Base-by-base conservation (phyloP, 2,888 invertebrate species). In the Eupithecia insigniata region DNA sequence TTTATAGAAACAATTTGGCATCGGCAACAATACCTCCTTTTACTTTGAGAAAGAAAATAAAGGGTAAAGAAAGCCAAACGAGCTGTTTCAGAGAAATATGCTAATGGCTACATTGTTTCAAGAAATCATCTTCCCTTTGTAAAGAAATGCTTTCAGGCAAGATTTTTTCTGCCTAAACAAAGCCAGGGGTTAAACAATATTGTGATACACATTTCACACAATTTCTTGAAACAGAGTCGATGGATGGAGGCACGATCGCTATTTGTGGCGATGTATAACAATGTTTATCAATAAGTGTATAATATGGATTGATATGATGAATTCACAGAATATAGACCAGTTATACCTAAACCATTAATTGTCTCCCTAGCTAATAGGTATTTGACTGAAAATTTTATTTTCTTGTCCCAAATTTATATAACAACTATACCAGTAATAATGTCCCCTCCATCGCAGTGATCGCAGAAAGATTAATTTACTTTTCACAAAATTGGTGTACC, bases 1-100 rank as follows among this genome's bases (percentile, higher is more conserved):
- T 55, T 55, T 55, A 55, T 55, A 55, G n/a, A 62, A 62, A 18
- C 34, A 62, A 62, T 62, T 62, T 62, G 61, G 34, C 61, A 62
- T 62, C 34, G 5, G 22, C 12, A 32, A 62, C 61, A 32, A 62
- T 43, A 28, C 65, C 7, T 66, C 18, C 22, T 30, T 32, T 51
- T 51, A 10, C 26, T 46, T 34, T 22, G 14, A 36, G 32, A 34
- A 34, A 62, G 10, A 64, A 64, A 64, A 39, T 36, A 64, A 64
- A 26, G 36, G 61, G 64, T 7, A 36, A 26, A 22, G 26, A 34
- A 64, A 64, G 36, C n/a, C 64, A 36, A 64, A 64, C 36, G 36
- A 34, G 36, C 22, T 62, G 32, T 34, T 64, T 64, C 64, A 36
- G 36, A 36, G 36, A 64, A 64, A 64, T 34, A 64, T 64, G 64